Evolutionary conservation across 2,113 vertebrate species (phyloP).

Genomic region (Ptilonorhynchus violaceus): DNA sequence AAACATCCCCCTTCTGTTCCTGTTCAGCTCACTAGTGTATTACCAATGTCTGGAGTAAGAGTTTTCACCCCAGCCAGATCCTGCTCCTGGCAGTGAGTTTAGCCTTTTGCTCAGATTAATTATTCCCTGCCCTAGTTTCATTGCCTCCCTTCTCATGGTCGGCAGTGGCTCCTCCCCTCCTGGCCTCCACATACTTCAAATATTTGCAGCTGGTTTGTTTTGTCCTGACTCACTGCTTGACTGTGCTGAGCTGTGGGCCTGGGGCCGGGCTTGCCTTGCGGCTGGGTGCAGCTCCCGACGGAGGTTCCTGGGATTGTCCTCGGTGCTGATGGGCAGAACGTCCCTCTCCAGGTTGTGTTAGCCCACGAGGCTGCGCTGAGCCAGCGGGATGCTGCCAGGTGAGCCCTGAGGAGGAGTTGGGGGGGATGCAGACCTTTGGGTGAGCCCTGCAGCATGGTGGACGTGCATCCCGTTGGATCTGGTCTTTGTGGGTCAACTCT

Average conservation of each 20-base stretch:
- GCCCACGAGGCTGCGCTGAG: background rate
- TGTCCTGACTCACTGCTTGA: constrained; percentile 33
- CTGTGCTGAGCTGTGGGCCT: background rate
- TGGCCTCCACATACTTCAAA: constrained; percentile 18
- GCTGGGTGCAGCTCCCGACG: background rate
- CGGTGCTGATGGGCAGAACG: background rate
- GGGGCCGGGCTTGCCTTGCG: background rate
- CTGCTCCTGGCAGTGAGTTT: background rate
- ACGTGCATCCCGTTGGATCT: rapidly evolving
- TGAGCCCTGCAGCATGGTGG: background rate
- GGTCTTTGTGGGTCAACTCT: background rate
- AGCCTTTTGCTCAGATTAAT: constrained; percentile 35
- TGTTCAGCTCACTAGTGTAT: background rate
- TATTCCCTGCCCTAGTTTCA: constrained; percentile 40
- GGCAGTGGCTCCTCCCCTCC: constrained; percentile 38
- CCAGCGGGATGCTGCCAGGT: constrained; percentile 3
- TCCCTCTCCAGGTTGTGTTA: background rate
- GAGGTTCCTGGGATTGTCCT: background rate
- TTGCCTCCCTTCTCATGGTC: background rate
- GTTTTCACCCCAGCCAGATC: background rate
- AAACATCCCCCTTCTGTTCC: background rate
- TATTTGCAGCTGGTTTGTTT: constrained; percentile 59
- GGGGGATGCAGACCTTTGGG: background rate
- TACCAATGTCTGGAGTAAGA: background rate
- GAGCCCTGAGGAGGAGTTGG: background rate